phyloP scores from a whole-genome alignment of 2,888 invertebrate species.

The Oxycera nigricornis region DNA sequence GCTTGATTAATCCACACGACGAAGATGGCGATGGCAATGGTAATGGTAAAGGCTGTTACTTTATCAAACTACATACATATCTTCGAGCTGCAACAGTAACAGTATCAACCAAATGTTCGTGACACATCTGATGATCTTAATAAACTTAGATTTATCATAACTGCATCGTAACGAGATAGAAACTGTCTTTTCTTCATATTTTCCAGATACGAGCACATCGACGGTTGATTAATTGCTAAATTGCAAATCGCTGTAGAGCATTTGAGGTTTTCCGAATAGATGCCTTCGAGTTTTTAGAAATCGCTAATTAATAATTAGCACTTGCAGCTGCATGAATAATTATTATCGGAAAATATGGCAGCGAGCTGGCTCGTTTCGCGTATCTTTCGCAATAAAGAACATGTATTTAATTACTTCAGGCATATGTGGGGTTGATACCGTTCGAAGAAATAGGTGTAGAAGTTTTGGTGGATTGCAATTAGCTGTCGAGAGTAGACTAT shows the following conservation, averaged over 20 bases:
- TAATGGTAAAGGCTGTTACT: too few species aligned
- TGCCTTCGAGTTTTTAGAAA: too few species aligned
- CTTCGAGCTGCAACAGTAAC: not conserved
- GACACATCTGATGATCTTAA: constrained; percentile 19
- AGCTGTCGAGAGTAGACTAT: not conserved
- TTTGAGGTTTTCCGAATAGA: too few species aligned
- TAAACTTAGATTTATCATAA: not conserved
- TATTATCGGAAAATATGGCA: not conserved
- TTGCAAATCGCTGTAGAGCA: too few species aligned
- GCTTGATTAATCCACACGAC: constrained; percentile 28
- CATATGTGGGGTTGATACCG: not conserved
- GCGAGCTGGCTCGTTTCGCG: not conserved
- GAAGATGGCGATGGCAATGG: too few species aligned
- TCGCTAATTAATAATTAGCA: not conserved
- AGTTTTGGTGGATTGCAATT: not conserved
- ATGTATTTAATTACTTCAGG: not conserved
- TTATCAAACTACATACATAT: too few species aligned
- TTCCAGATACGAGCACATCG: too few species aligned
- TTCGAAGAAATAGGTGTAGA: not conserved
- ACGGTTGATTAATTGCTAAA: too few species aligned
- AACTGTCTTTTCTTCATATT: not conserved
- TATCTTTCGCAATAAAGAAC: not conserved
- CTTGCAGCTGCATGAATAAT: not conserved
- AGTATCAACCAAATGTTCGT: not conserved
- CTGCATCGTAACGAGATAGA: constrained; percentile 13